These are phyloP conservation scores for Condylura cristata DNA, from an alignment of 2,113 vertebrate genomes.

Conservation along the genomic window DNA sequence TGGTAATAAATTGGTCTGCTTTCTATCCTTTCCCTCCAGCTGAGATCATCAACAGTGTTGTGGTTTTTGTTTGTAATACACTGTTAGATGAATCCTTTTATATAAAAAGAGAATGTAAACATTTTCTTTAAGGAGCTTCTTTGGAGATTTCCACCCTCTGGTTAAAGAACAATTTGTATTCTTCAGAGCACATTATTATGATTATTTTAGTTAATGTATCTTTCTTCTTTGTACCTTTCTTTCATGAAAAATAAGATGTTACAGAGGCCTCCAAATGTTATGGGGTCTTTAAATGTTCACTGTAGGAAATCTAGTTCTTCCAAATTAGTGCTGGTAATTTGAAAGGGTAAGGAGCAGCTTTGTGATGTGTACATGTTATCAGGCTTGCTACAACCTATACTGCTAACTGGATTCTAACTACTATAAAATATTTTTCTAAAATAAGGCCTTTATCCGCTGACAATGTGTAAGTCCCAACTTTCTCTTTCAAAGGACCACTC, in stretches of 20 bases:
- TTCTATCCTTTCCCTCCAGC: constrained; percentile 77
- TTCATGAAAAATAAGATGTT: constrained; percentile 74
- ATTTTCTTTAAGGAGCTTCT: constrained; percentile 75
- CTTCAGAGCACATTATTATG: constrained; percentile 60
- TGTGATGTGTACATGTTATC: constrained; percentile 14
- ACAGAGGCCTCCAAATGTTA: constrained; percentile 64
- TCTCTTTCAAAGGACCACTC: neutral
- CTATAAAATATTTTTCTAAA: no score
- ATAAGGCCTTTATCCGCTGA: neutral
- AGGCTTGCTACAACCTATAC: constrained; percentile 14
- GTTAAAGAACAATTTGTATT: constrained; percentile 78
- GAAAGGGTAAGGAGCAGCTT: constrained; percentile 5
- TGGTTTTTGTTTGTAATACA: constrained; percentile 72
- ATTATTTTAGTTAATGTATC: constrained; percentile 68
- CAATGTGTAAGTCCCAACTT: neutral
- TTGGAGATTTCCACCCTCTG: constrained; percentile 70
- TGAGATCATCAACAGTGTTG: constrained; percentile 72
- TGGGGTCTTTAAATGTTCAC: constrained; percentile 65
- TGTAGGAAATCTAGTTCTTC: constrained; percentile 76
- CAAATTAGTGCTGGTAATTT: constrained; percentile 53
- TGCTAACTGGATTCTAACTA: neutral
- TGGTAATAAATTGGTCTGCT: constrained; percentile 76
- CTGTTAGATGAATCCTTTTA: constrained; percentile 75
- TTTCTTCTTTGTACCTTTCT: constrained; percentile 73
- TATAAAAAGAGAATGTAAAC: constrained; percentile 78